Evolutionary conservation across 1,140 invertebrate species (phyloP).

Genomic region (Gonatopus flavifemur): DNA sequence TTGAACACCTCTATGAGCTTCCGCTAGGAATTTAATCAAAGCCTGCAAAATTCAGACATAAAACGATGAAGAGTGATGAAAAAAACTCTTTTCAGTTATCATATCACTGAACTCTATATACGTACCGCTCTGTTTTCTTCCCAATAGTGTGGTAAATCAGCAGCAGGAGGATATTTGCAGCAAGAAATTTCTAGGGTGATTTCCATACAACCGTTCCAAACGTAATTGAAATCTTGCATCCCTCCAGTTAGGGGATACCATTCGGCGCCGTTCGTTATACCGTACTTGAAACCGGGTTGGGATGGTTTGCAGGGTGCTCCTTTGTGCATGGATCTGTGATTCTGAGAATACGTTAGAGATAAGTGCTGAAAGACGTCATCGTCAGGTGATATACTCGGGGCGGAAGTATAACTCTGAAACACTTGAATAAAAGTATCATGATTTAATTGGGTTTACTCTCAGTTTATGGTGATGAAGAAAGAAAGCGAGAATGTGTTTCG

Average conservation of each 20-base stretch:
- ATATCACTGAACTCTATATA: not conserved
- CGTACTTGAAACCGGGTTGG: constrained; percentile 75
- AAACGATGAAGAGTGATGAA: constrained; percentile 1
- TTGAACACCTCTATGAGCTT: constrained; percentile 81
- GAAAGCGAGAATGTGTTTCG: too few relatives aligned
- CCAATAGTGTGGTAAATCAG: constrained; percentile 90
- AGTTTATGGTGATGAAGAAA: too few relatives aligned
- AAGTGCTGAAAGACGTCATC: constrained; percentile 92
- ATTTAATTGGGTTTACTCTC: too few relatives aligned
- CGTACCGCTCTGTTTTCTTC: constrained; percentile 86
- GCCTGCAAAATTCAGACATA: constrained; percentile 60
- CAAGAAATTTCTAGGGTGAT: constrained; percentile 96
- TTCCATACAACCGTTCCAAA: constrained; percentile 98
- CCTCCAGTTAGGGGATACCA: constrained; percentile 89
- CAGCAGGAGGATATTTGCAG: constrained; percentile 89
- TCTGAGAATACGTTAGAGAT: constrained; percentile 84
- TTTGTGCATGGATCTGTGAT: constrained; percentile 83
- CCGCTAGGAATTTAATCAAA: constrained; percentile 82
- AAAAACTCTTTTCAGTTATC: not conserved
- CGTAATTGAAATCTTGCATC: constrained; percentile 98
- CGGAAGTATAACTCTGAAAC: constrained; percentile 75
- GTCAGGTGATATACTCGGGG: constrained; percentile 85
- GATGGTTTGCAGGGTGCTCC: constrained; percentile 79
- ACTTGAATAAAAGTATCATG: too few relatives aligned
- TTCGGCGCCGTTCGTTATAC: constrained; percentile 89